These are phyloP conservation scores for Miniopterus natalensis DNA, from an alignment of 2,113 vertebrate genomes.

Conservation along the genomic window DNA sequence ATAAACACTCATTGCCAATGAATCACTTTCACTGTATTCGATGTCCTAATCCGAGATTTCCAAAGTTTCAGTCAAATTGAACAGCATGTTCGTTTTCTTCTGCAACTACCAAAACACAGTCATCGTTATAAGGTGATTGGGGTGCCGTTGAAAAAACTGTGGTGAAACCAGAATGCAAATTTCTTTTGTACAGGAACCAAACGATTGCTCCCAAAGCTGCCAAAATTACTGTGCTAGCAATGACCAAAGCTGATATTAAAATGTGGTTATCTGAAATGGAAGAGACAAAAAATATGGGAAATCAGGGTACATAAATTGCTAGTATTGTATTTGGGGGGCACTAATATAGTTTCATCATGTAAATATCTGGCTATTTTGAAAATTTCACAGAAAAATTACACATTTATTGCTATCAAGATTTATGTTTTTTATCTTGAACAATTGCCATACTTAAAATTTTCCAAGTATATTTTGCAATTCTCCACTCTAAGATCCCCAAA, in stretches of 20 bases:
- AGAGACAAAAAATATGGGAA: slow-evolving; percentile 55
- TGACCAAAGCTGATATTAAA: slow-evolving; percentile 89
- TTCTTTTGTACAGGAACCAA: slow-evolving; percentile 92
- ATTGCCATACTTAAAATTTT: not conserved
- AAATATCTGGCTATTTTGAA: not conserved
- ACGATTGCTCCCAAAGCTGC: slow-evolving; percentile 87
- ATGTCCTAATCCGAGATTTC: slow-evolving; percentile 21
- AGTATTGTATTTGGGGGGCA: not conserved
- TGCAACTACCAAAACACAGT: slow-evolving; percentile 90
- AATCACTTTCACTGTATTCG: slow-evolving; percentile 33
- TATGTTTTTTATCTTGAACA: slow-evolving; percentile 2
- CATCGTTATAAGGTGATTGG: slow-evolving; percentile 87
- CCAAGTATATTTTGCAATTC: not conserved
- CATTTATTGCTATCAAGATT: not conserved
- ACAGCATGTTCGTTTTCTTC: slow-evolving; percentile 89
- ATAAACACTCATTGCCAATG: slow-evolving; percentile 50
- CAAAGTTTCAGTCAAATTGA: slow-evolving; percentile 77
- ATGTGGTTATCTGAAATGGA: slow-evolving; percentile 81
- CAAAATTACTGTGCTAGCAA: slow-evolving; percentile 89
- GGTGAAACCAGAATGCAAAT: slow-evolving; percentile 83
- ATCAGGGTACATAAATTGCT: not conserved
- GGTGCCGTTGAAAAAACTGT: slow-evolving; percentile 89
- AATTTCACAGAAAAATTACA: not conserved
- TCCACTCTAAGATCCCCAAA: not conserved
- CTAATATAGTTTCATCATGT: not conserved